phyloP scores from a whole-genome alignment of 2,888 invertebrate genomes.

The Athalia cordata region DNA sequence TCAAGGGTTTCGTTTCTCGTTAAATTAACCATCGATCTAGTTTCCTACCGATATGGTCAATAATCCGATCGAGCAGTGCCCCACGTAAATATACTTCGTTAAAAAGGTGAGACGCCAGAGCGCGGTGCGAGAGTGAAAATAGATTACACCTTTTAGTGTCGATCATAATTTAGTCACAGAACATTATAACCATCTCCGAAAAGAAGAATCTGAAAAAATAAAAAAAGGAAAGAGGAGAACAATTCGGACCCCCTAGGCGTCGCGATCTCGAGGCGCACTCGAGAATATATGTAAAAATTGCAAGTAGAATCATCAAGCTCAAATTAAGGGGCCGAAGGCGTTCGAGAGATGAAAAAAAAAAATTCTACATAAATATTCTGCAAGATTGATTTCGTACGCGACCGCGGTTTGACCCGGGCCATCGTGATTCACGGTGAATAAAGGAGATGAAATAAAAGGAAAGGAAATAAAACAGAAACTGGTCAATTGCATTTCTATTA shows the following conservation, averaged over 20 bases:
- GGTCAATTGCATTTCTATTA: conserved; percentile 1
- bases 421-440: conserved; percentile 10
- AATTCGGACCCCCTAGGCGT: no score
- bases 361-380: neutral
- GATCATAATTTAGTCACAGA: conserved; percentile 28
- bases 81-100: neutral
- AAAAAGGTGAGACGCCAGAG: neutral
- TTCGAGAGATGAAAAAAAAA: no score
- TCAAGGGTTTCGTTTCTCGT: no score
- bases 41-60: no score
- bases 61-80: neutral
- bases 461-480: neutral
- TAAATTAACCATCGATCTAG: no score
- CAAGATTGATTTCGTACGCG: conserved; percentile 29
- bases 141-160: neutral
- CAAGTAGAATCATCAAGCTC: no score
- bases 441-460: neutral
- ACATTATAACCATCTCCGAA: neutral
- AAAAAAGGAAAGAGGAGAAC: no score
- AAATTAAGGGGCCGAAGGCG: no score
- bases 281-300: no score
- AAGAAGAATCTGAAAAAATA: neutral
- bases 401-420: conserved; percentile 30
- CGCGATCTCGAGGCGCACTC: no score
- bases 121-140: neutral